Evolutionary conservation across 92 coral and sea anemone genomes (phyloP), one percentile per base, ranked within the genome.

Genomic region (Palythoa heliodiscus): DNA sequence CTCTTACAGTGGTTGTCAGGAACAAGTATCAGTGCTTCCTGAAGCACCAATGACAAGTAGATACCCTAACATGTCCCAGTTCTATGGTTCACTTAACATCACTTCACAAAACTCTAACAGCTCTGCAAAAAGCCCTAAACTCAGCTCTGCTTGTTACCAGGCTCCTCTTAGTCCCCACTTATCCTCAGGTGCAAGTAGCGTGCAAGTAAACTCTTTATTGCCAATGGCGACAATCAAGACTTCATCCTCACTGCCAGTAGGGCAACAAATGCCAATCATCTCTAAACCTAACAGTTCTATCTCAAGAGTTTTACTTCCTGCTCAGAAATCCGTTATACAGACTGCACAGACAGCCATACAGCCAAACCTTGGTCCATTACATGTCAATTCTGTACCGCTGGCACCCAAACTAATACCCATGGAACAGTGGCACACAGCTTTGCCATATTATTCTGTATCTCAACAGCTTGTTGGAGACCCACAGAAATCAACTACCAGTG

Each of bases 111-210:
- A 23, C 17, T 24, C 71, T 19, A 57, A 39, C 71, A 64, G 37
- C 70, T 40, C 83, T 60, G n/a, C 83, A 61, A 11, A 67, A 61
- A 38, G 8, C 14, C 37, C 83, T 39, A 39, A 78, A 22, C 55
- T 47, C 48, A 39, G 55, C 48, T 53, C 83, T 6, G 75, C 74
- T 39, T 70, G 68, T 20, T 82, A 82, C 73, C 90, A 86, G 66
- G 72, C 86, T 72, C 86, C 82, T 0, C 72, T 78, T 69, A 79
- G 91, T 52, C 82, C 86, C 43, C 82, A 69, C n/a, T 66, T 71
- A 67, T 77, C 91, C 5, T 86, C 91, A 70, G 83, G 87, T 61
- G 43, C 82, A 11, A 68, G 70, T 25, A 22, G 68, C 53, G 76
- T 37, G 58, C 85, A 78, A 38, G 15, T 82, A 57, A 73, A 75